Conservation (phyloP, 2,888 invertebrate genomes). For the Dasysyrphus albostriatus region DNA sequence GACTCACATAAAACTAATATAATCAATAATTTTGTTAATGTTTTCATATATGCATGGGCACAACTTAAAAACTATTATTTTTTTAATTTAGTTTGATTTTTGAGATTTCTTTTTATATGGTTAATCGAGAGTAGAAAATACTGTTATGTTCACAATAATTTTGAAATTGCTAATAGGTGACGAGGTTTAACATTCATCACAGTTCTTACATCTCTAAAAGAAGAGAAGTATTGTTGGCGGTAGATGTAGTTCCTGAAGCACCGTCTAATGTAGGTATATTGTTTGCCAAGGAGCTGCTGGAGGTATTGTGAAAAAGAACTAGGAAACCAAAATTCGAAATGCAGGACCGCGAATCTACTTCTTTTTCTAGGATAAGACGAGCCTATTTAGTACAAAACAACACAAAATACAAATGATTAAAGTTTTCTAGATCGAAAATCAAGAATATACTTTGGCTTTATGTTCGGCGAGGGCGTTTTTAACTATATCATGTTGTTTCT, state of each 20-base stretch:
- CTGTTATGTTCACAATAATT: constrained; percentile 72
- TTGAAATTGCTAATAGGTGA: constrained; percentile 53
- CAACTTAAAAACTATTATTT: constrained; percentile 59
- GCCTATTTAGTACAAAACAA: constrained; percentile 78
- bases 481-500: constrained; percentile 91
- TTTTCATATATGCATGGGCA: constrained; percentile 25
- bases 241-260: constrained; percentile 51
- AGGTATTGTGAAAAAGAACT: constrained; percentile 81
- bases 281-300: constrained; percentile 59
- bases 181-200: constrained; percentile 26
- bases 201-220: constrained; percentile 76
- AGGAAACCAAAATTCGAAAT: constrained; percentile 82
- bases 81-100: constrained; percentile 44
- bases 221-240: constrained; percentile 61
- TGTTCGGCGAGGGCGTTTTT: constrained; percentile 88
- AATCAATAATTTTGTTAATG: constrained; percentile 4
- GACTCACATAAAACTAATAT: constrained; percentile 23
- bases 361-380: constrained; percentile 83
- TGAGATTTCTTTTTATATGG: constrained; percentile 41
- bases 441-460: constrained; percentile 85
- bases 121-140: constrained; percentile 72
- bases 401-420: neutral
- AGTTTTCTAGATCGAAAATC: neutral
- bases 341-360: constrained; percentile 82
- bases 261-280: constrained; percentile 46